A percentile compares a stretch with the other conserved stretches of the same genome.
These are phyloP conservation scores for Crypturellus tataupa DNA, from an alignment of 2,797 vertebrate genomes.

Conservation along the genomic window DNA sequence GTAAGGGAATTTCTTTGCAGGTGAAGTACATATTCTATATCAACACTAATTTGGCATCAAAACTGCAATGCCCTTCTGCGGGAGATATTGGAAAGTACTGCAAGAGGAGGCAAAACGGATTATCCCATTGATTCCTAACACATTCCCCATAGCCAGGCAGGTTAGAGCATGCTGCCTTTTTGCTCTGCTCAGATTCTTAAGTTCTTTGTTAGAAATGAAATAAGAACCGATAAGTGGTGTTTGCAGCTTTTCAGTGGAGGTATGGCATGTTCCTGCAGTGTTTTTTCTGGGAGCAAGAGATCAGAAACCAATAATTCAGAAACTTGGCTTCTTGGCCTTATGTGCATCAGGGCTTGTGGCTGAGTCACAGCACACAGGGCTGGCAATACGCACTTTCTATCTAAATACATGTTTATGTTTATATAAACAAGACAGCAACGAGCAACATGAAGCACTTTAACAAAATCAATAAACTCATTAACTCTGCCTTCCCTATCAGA, in stretches of 20 bases:
- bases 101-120: slow-evolving; percentile 2
- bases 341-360: neutral
- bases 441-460: neutral
- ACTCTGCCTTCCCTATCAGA: neutral
- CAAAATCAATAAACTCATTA: slow-evolving; percentile 52
- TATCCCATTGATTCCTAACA: neutral
- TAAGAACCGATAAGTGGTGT: neutral
- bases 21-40: neutral
- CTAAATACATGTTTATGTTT: neutral
- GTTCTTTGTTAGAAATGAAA: neutral
- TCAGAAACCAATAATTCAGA: neutral
- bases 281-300: neutral
- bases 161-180: neutral
- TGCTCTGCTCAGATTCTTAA: neutral
- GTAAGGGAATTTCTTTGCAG: neutral
- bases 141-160: neutral
- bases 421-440: neutral
- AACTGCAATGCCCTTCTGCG: neutral
- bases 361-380: neutral
- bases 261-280: neutral
- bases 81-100: neutral
- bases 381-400: rapidly evolving
- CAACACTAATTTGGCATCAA: slow-evolving; percentile 34
- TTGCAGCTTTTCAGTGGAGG: neutral
- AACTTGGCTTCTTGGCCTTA: neutral